Base-by-base conservation (phyloP, 1,140 invertebrate species). In the Aphaenogaster ashmeadi region DNA sequence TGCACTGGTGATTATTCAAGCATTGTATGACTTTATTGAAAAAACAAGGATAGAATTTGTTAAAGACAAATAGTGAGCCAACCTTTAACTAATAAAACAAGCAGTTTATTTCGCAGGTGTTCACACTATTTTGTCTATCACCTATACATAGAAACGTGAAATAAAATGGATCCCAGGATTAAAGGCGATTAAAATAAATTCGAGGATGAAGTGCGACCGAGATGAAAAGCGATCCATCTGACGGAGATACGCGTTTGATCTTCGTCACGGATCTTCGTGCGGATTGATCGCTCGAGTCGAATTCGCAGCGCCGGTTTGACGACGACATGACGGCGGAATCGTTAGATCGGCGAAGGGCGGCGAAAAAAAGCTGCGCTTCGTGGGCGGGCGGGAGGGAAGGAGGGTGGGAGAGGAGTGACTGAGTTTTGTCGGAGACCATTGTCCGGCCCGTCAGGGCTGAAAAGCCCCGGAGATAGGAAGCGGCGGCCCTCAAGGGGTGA, bases 401-500 rank as follows among this genome's bases (percentile, higher is more conserved):
- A 15, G 56, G 60, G 38, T 4, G 38, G 7, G 36, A 8, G 41
- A 38, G 13, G 56, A 64, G 69, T 69, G 67, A 77, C 75, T 33
- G 52, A 84, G 54, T 84, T 84, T 89, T 81, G 85, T 86, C 67
- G 75, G 78, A 71, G 90, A 90, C 88, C 89, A 64, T 77, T 86
- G 89, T 81, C 86, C 89, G 79, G 89, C 66, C 56, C 44, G 81
- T 71, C 89, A 81, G 71, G 77, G 77, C 62, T 84, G 64, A 87
- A 85, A 80, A 88, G 79, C 87, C 64, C 62, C 85, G 86, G 87
- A 91, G 90, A 91, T 90, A 91, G 87, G 87, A 77, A 75, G 64
- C 81, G 89, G 69, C 56, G 38, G 64, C 81, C 71, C 81, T 91
- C 71, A 41, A 56, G 75, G 90, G 88, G 87, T 89, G 89, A 92